Base-by-base conservation (phyloP, 2,888 invertebrate genomes). In the Synergus laeviventris region DNA sequence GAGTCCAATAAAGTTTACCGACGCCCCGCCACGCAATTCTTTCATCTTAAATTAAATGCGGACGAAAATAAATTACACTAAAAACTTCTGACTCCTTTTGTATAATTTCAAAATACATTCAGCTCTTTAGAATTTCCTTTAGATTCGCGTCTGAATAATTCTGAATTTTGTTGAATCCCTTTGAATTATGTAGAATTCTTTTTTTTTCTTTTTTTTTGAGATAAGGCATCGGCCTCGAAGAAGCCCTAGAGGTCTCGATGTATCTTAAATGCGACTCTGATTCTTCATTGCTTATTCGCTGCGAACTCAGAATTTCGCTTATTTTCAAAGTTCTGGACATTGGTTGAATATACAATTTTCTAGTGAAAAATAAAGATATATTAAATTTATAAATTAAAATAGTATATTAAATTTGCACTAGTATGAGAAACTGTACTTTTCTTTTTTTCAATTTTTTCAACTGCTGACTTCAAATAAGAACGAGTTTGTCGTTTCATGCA, bases 1-100 rank as follows among this genome's bases (percentile, higher is more conserved):
- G 83, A 82, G 81, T 79, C 70, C 77, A 81, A 83, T 79, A 78
- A 84, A 81, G 74, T 74, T 49, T 31, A 39, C 14, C 39, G 64
- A 64, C 42, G 45, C 24, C 49, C 9, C 16, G n/a, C 21, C 14
- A 42, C 31, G 21, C 45, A 24, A 45, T 45, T 24, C 42, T 66
- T 9, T 45, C 14, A 45, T 42, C 24, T 45, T 36, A 49, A 49
- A 49, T 70, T 31, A 70, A 70, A 49, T 70, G 45, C 31, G 49
- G 21, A 45, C 31, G 18, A n/a, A 70, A 70, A 45, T 18, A 39
- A 12, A 21, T 18, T 64, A 39, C 21, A 49, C n/a, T 49, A n/a
- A 49, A 39, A 49, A n/a, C 49, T n/a, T 9, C 42, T 14, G 42
- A 31, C 4, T 31, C 7, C 31, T 31, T 5, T 31, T 31, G 31